phyloP scores from a whole-genome alignment of 2,888 invertebrate species.

The Polyommatus iphigenia region DNA sequence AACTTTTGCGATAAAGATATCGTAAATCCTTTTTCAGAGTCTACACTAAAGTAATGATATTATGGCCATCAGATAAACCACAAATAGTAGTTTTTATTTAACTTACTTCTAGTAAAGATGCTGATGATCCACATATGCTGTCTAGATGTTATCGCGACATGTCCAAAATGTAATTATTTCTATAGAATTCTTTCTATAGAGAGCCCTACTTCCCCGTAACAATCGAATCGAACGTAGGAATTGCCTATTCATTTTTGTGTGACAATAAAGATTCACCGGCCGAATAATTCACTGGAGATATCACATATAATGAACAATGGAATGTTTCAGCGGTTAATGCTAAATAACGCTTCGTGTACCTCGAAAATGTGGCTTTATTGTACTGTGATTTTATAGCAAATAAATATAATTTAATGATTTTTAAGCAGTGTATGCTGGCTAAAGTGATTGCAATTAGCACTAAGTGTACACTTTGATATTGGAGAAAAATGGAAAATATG shows the following conservation, averaged over 20 bases:
- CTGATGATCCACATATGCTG: no score
- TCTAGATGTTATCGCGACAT: not conserved
- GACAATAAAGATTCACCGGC: not conserved
- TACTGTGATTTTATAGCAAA: not conserved
- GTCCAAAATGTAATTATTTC: not conserved
- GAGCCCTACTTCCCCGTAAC: not conserved
- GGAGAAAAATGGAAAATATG: no score
- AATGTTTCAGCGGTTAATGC: conserved; percentile 1
- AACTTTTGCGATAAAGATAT: no score
- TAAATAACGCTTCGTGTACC: not conserved
- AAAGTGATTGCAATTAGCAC: not conserved
- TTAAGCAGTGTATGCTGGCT: not conserved
- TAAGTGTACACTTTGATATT: no score
- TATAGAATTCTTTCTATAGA: not conserved
- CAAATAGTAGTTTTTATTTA: no score
- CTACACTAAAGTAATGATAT: no score
- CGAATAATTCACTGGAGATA: not conserved
- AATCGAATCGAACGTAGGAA: not conserved
- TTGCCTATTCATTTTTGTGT: not conserved
- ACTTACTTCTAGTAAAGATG: no score
- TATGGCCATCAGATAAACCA: no score
- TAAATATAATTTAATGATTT: not conserved
- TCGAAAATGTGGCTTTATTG: not conserved
- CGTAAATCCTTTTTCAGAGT: no score
- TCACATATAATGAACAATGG: not conserved